phyloP scores from a whole-genome alignment of 2,113 vertebrate genomes.

The Triplophysa rosa region DNA sequence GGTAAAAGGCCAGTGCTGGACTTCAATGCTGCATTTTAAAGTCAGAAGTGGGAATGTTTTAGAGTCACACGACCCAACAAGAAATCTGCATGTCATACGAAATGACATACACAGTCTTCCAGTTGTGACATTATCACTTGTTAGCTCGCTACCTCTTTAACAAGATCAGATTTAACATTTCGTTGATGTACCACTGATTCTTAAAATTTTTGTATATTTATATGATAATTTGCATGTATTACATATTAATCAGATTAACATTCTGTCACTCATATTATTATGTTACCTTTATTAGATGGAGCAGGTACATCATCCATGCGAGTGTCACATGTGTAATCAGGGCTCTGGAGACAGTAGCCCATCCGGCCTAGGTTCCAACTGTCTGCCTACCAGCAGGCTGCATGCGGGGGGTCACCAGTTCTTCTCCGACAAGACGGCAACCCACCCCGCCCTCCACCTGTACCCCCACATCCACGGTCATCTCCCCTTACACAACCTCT shows the following conservation, averaged over 20 bases:
- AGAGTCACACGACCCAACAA: too few relatives aligned
- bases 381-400: slow-evolving; percentile 79
- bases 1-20: slow-evolving; percentile 65
- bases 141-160: too few relatives aligned
- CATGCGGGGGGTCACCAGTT: slow-evolving; percentile 86
- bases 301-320: slow-evolving; percentile 84
- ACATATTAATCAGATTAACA: not conserved
- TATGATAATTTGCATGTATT: too few relatives aligned
- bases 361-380: slow-evolving; percentile 76
- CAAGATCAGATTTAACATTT: too few relatives aligned
- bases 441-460: slow-evolving; percentile 92
- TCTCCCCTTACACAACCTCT: slow-evolving; percentile 89
- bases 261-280: not conserved
- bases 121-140: too few relatives aligned
- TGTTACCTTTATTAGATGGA: slow-evolving; percentile 73
- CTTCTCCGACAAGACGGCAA: slow-evolving; percentile 89
- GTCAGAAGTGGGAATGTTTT: too few relatives aligned
- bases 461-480: slow-evolving; percentile 98
- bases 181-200: too few relatives aligned
- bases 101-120: too few relatives aligned
- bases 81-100: too few relatives aligned
- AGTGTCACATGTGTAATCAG: slow-evolving; percentile 96
- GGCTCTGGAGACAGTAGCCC: slow-evolving; percentile 77
- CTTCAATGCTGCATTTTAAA: too few relatives aligned
- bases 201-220: too few relatives aligned